These are phyloP conservation scores for Taeniopygia guttata DNA, from an alignment of 2,797 vertebrate genomes.

Conservation along the genomic window DNA sequence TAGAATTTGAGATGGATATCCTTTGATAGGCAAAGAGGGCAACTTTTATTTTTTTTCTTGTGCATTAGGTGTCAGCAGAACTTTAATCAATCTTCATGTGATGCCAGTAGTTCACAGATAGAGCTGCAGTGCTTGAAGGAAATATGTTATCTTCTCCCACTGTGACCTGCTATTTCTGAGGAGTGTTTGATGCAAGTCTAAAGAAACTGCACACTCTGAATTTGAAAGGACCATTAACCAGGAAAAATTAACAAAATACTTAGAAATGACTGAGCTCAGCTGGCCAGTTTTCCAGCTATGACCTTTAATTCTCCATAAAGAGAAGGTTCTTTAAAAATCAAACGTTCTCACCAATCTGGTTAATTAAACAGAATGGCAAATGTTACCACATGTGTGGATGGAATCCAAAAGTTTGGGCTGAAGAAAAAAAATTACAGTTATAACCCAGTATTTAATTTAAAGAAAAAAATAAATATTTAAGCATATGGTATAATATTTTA, in stretches of 20 bases:
- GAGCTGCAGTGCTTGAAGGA: not conserved
- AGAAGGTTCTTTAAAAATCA: slow-evolving; percentile 10
- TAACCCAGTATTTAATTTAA: not conserved
- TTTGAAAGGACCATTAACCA: slow-evolving; percentile 46
- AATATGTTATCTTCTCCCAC: slow-evolving; percentile 15
- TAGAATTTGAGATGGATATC: not conserved
- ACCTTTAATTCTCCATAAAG: slow-evolving; percentile 30
- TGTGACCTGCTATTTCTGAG: not conserved
- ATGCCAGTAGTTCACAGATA: not conserved
- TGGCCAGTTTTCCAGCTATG: not conserved
- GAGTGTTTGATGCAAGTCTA: not conserved
- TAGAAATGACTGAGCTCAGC: not conserved
- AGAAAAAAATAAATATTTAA: not conserved
- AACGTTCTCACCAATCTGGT: not conserved
- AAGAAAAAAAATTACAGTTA: not conserved
- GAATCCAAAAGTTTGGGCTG: not conserved
- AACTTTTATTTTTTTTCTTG: not conserved
- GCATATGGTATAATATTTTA: not conserved
- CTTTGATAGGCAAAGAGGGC: not conserved
- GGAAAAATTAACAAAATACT: slow-evolving; percentile 50
- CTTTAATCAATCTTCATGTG: slow-evolving; percentile 24
- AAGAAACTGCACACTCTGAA: not conserved
- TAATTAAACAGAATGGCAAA: slow-evolving; percentile 27
- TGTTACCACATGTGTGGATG: not conserved
- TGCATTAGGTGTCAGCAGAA: not conserved